Evolutionary conservation across 2,797 vertebrate species (phyloP), one percentile per base, ranked within the genome.

Genomic region (Anomalospiza imberbis): DNA sequence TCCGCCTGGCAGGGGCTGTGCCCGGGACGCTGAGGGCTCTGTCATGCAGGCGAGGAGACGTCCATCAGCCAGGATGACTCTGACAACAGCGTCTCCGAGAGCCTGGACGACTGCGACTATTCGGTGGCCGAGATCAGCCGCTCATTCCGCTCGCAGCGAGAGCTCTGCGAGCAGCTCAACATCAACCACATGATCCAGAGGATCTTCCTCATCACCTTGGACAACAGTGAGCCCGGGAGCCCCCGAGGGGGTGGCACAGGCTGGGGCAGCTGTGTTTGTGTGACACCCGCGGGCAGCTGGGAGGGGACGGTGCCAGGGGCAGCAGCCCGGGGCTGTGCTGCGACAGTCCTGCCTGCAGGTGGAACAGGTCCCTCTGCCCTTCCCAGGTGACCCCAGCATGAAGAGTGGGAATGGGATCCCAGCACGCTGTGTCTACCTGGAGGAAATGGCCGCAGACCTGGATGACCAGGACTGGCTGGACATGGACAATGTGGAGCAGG

Each of bases 111-210:
- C 61, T 99, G 99, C 54, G 99, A 99, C 68, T 99, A 99, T 95
- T 99, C 99, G 0, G 98, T 99, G 98, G 98, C 99, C 4, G 99
- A 99, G 98, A 99, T 99, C 95, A 99, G 99, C 97, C 99, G 99
- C 85, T 99, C 99, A 2, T 99, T 99, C 97, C 98, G 99, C 58
- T 99, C 99, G 14, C 98, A 99, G 45, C 99, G 99, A 95, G 99
- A 99, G 97, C 98, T 99, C 77, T 99, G 99, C 57, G 99, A 99
- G 93, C 99, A 99, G 97, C 99, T 99, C 97, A 99, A 99, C 95
- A 99, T 99, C 98, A 99, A 99, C 98, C 99, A 99, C 98, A 99
- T 99, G 99, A 99, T 99, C 96, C 99, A 99, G 96, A 98, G 99
- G 89, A 99, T 99, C 97, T 99, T 99, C 93, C 99, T 99, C 77